A percentile compares a stretch with the other conserved stretches of the same genome.
These are phyloP conservation scores for Palythoa grandiflora DNA, from an alignment of 92 coral and sea anemone species.

Conservation along the genomic window DNA sequence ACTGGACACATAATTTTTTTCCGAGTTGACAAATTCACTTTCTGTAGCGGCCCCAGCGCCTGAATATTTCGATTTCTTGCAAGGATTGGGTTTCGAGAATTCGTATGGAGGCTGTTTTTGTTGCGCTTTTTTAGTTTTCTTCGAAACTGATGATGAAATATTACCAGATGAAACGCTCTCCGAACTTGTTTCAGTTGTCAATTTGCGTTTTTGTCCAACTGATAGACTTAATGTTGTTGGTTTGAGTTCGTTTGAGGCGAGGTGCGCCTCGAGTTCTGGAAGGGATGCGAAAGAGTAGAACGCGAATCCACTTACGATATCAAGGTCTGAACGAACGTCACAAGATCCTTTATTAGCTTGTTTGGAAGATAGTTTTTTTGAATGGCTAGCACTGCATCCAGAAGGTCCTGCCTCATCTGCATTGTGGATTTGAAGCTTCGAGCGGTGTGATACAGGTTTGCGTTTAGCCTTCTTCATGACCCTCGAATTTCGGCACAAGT, in stretches of 20 bases:
- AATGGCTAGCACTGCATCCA: conserved; percentile 37
- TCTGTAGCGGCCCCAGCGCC: not conserved
- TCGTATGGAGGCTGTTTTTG: not conserved
- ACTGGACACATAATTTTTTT: not conserved
- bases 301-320: conserved; percentile 86
- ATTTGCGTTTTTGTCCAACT: conserved; percentile 72
- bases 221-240: conserved; percentile 67
- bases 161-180: not conserved
- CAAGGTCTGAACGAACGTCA: conserved; percentile 72
- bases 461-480: conserved; percentile 34
- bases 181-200: not conserved
- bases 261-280: conserved; percentile 79
- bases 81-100: not conserved
- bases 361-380: conserved; percentile 58
- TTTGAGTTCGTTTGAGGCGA: conserved; percentile 75
- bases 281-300: conserved; percentile 77
- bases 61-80: conserved; percentile 1
- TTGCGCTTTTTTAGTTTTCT: conserved; percentile 27
- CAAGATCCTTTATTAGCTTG: conserved; percentile 40
- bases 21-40: not conserved
- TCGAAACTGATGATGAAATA: not conserved
- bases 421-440: conserved; percentile 44
- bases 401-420: conserved; percentile 50
- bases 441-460: conserved; percentile 20
- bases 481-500: not conserved